Percentiles rank a stretch among this genome's conserved stretches.
These are phyloP conservation scores for Panthera tigris DNA, from an alignment of 2,113 vertebrate genomes.

Conservation along the genomic window DNA sequence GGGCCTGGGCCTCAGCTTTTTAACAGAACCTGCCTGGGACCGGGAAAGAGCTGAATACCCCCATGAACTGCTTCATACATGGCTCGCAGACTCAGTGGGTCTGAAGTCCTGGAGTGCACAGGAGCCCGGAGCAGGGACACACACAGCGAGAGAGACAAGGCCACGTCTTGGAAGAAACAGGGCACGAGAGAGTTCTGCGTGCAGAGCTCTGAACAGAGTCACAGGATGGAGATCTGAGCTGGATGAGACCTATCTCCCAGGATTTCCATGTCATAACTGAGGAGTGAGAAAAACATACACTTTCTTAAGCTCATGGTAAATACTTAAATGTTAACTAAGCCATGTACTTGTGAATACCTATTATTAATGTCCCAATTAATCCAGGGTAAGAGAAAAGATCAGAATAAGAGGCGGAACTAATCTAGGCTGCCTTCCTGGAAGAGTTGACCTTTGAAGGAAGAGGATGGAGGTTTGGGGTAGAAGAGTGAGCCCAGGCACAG, in stretches of 20 bases:
- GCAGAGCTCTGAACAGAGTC: not conserved
- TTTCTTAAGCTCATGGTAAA: not conserved
- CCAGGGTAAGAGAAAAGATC: not conserved
- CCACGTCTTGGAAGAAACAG: not conserved
- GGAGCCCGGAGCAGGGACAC: not conserved
- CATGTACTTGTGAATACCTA: not conserved
- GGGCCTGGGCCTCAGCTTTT: not conserved
- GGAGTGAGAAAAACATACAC: not conserved
- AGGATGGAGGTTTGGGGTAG: too few species aligned
- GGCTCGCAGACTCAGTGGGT: not conserved
- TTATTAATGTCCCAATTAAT: not conserved
- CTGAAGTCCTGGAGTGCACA: not conserved
- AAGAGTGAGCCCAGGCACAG: not conserved
- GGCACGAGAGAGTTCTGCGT: not conserved
- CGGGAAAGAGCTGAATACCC: not conserved
- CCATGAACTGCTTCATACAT: accelerated
- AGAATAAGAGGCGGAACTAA: not conserved
- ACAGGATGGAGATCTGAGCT: not conserved
- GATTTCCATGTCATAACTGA: not conserved
- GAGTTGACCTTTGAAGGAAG: not conserved
- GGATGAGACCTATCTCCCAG: not conserved
- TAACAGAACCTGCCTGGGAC: not conserved
- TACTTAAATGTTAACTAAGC: not conserved
- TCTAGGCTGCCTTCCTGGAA: not conserved
- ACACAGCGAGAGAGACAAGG: not conserved